A percentile compares a stretch with the other conserved stretches of the same genome.
Evolutionary conservation across 2,888 invertebrate species (phyloP).

Genomic region (Theretra japonica): DNA sequence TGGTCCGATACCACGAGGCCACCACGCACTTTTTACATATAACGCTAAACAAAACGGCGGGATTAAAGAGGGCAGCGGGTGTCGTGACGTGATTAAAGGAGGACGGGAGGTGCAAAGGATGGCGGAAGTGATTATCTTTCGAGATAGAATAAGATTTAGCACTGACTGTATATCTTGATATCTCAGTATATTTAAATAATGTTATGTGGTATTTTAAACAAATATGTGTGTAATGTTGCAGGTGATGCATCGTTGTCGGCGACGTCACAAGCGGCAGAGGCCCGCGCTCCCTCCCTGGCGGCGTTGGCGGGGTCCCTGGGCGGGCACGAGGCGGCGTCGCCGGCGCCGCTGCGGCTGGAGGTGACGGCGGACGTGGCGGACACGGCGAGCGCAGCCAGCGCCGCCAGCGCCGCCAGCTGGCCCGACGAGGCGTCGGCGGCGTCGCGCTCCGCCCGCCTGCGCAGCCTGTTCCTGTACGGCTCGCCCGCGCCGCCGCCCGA

Average conservation of each 20-base stretch:
- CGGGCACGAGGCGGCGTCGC: slow-evolving; percentile 62
- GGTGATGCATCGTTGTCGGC: slow-evolving; percentile 79
- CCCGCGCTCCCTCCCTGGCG: slow-evolving; percentile 73
- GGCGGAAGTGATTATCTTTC: too few species aligned
- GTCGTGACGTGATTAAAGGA: too few species aligned
- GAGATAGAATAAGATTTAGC: too few species aligned
- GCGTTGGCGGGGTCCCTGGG: slow-evolving; percentile 77
- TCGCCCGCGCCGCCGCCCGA: slow-evolving; percentile 64
- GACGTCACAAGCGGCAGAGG: slow-evolving; percentile 68
- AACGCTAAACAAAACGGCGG: too few species aligned
- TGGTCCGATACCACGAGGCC: too few species aligned
- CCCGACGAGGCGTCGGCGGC: slow-evolving; percentile 71
- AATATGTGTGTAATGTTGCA: slow-evolving; percentile 40
- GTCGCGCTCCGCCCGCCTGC: slow-evolving; percentile 63
- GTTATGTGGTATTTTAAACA: neutral
- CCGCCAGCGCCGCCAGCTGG: slow-evolving; percentile 64
- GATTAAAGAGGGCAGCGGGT: too few species aligned
- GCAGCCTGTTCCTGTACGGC: slow-evolving; percentile 76
- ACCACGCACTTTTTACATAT: too few species aligned
- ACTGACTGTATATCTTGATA: too few species aligned
- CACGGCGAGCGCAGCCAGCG: slow-evolving; percentile 59
- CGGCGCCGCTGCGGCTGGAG: slow-evolving; percentile 64
- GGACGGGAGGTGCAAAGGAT: too few species aligned
- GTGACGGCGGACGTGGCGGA: slow-evolving; percentile 70
- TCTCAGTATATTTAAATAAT: too few species aligned